A percentile compares a stretch with the other conserved stretches of the same genome.
Evolutionary conservation across 2,113 vertebrate species (phyloP).

Genomic region (Prionailurus bengalensis): DNA sequence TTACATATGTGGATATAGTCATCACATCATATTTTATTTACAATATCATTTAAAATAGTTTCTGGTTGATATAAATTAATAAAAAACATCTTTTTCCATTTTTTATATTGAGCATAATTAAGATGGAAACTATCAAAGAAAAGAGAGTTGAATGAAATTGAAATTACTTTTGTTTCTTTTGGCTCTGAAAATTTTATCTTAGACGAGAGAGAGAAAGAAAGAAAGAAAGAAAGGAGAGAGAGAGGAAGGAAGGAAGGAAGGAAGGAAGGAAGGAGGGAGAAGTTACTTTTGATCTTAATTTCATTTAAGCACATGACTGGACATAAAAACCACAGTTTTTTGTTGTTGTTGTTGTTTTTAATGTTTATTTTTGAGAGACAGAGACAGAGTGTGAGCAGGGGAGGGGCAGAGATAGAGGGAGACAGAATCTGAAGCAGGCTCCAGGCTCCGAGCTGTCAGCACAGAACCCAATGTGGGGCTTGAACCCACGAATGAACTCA

Average conservation of each 20-base stretch:
- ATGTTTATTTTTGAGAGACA: too few relatives aligned
- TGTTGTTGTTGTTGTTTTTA: too few relatives aligned
- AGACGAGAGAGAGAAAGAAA: neutral
- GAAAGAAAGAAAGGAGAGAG: too few relatives aligned
- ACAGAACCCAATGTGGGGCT: too few relatives aligned
- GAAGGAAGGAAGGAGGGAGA: neutral
- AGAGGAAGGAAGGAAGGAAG: fast-evolving
- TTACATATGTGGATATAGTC: neutral
- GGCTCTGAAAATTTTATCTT: neutral
- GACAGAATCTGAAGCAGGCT: too few relatives aligned
- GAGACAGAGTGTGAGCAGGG: too few relatives aligned
- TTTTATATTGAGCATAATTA: neutral
- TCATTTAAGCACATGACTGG: neutral
- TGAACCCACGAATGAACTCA: too few relatives aligned
- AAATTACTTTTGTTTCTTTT: conserved; percentile 1
- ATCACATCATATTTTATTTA: neutral
- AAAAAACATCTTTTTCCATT: neutral
- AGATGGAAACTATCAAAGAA: neutral
- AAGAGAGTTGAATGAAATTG: neutral
- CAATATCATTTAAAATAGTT: conserved; percentile 37
- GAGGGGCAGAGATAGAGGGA: too few relatives aligned
- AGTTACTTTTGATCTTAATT: neutral
- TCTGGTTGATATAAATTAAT: neutral
- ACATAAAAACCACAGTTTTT: neutral
- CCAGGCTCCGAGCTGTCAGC: too few relatives aligned